Evolutionary conservation across 2,113 vertebrate genomes (phyloP).

Genomic region (Myrmecophaga tridactyla): DNA sequence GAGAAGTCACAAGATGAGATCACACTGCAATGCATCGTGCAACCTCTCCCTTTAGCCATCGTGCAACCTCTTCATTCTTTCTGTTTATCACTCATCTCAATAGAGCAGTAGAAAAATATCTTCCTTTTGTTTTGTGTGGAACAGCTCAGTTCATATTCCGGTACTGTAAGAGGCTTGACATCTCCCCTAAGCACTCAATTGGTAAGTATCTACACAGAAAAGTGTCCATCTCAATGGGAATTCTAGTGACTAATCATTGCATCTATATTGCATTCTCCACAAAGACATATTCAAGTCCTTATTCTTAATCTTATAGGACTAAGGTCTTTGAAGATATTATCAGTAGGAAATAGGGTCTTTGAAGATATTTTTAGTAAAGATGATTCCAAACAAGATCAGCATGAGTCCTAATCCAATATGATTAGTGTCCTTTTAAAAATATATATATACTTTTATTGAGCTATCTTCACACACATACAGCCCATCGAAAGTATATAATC

Average conservation of each 20-base stretch:
- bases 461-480: too few relatives aligned
- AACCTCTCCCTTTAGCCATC: not conserved
- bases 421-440: too few relatives aligned
- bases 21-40: not conserved
- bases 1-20: not conserved
- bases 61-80: not conserved
- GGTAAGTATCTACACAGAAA: not conserved
- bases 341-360: too few relatives aligned
- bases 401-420: too few relatives aligned
- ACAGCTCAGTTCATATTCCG: not conserved
- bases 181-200: not conserved
- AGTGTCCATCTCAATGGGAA: not conserved
- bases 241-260: not conserved
- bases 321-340: too few relatives aligned
- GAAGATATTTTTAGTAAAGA: too few relatives aligned
- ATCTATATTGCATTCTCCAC: not conserved
- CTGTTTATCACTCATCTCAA: not conserved
- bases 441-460: too few relatives aligned
- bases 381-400: too few relatives aligned
- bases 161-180: not conserved
- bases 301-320: too few relatives aligned
- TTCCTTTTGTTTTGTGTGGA: not conserved
- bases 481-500: too few relatives aligned
- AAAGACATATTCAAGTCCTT: too few relatives aligned
- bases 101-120: not conserved